Evolutionary conservation across 35 echinoderm and acorn worm species (phyloP).

Genomic region (Strongylocentrotus purpuratus): DNA sequence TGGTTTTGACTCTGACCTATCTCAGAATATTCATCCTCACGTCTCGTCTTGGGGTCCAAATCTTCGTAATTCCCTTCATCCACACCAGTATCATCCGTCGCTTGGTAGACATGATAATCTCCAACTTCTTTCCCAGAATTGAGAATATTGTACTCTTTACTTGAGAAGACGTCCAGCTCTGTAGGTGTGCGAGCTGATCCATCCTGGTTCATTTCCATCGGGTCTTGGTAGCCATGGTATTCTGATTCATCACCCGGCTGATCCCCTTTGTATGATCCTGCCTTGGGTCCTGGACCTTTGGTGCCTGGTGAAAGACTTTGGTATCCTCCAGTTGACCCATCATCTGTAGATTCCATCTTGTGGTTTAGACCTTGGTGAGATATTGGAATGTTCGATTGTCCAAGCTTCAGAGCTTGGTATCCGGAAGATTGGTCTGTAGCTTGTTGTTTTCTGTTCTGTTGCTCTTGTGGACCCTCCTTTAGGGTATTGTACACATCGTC

Average conservation of each 20-base stretch:
- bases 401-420: neutral
- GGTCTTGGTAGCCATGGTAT: neutral
- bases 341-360: neutral
- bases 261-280: neutral
- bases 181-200: neutral
- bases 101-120: neutral
- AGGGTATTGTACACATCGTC: neutral
- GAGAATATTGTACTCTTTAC: neutral
- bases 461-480: neutral
- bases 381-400: neutral
- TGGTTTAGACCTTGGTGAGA: neutral
- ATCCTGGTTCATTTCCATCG: neutral
- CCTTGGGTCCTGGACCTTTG: neutral
- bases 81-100: neutral
- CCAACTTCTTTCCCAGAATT: neutral
- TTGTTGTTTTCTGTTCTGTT: neutral
- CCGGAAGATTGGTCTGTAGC: neutral
- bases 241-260: neutral
- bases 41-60: neutral
- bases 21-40: neutral
- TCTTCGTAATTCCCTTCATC: neutral
- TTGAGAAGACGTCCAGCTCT: neutral
- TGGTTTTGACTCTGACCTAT: neutral
- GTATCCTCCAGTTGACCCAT: neutral
- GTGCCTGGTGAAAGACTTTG: neutral